Percentiles rank a stretch among this genome's conserved stretches.
Evolutionary conservation across 2,113 vertebrate species (phyloP).

Genomic region (Psettodes erumei): DNA sequence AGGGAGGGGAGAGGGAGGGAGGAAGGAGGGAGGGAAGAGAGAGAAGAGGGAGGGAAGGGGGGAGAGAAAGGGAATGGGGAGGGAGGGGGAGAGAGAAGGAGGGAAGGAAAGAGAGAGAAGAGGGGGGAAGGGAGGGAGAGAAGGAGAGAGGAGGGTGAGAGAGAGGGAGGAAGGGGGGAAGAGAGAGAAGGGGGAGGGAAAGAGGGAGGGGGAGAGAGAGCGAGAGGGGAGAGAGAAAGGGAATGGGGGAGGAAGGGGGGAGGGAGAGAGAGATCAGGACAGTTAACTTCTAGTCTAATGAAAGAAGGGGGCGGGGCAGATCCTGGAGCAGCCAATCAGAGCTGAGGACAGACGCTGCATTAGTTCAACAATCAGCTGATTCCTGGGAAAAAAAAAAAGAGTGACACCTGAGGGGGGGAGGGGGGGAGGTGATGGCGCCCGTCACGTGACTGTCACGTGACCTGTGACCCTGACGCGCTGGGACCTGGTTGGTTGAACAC

Average conservation of each 20-base stretch:
- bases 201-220: not conserved
- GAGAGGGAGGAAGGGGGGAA: not conserved
- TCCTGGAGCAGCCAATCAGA: constrained; percentile 1
- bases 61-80: constrained; percentile 6
- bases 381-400: not conserved
- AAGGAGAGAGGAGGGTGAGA: not conserved
- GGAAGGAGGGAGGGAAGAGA: constrained; percentile 1
- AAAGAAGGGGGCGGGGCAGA: not conserved
- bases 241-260: not conserved
- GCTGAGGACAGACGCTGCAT: not conserved
- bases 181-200: not conserved
- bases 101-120: constrained; percentile 39
- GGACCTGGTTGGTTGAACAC: too few relatives aligned
- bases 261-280: constrained; percentile 9
- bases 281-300: constrained; percentile 40
- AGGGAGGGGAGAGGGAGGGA: constrained; percentile 21
- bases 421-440: too few relatives aligned
- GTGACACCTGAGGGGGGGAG: not conserved
- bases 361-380: not conserved
- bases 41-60: not conserved
- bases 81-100: not conserved
- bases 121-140: not conserved
- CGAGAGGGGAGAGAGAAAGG: constrained; percentile 9
- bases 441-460: too few relatives aligned
- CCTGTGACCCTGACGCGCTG: too few relatives aligned